Percentiles rank a stretch among this genome's conserved stretches.
Evolutionary conservation across 2,797 vertebrate genomes (phyloP).

Genomic region (Falco columbarius): DNA sequence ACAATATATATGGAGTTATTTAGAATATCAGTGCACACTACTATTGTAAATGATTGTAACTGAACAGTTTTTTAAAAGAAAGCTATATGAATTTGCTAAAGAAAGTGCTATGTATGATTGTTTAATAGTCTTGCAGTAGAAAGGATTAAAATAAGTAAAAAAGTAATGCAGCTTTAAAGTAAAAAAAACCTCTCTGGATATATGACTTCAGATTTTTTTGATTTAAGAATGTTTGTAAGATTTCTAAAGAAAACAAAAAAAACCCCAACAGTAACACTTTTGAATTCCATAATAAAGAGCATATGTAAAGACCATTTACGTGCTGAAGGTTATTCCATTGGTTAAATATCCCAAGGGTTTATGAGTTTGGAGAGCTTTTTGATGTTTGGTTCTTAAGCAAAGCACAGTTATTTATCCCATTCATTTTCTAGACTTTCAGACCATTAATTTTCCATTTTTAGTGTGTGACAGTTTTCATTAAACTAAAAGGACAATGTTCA

Average conservation of each 20-base stretch:
- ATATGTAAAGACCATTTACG: neutral
- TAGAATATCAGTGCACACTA: neutral
- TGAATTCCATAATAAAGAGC: neutral
- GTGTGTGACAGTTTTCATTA: neutral
- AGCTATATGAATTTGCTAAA: neutral
- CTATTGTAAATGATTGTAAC: neutral
- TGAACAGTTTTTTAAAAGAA: neutral
- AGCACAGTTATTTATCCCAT: neutral
- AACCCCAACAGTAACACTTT: neutral
- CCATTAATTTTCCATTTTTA: neutral
- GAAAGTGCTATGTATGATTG: neutral
- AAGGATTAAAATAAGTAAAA: neutral
- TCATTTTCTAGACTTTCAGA: neutral
- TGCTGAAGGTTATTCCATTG: neutral
- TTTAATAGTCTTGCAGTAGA: neutral
- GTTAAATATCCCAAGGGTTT: neutral
- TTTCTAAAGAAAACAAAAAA: neutral
- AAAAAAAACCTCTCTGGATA: neutral
- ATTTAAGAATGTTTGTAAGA: neutral
- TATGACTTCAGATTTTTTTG: neutral
- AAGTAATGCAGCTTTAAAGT: neutral
- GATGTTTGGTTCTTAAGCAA: neutral
- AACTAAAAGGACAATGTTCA: neutral
- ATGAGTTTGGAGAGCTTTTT: neutral
- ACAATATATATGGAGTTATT: neutral